phyloP scores from a whole-genome alignment of 2,888 invertebrate species.

The Lepidonotus clava region DNA sequence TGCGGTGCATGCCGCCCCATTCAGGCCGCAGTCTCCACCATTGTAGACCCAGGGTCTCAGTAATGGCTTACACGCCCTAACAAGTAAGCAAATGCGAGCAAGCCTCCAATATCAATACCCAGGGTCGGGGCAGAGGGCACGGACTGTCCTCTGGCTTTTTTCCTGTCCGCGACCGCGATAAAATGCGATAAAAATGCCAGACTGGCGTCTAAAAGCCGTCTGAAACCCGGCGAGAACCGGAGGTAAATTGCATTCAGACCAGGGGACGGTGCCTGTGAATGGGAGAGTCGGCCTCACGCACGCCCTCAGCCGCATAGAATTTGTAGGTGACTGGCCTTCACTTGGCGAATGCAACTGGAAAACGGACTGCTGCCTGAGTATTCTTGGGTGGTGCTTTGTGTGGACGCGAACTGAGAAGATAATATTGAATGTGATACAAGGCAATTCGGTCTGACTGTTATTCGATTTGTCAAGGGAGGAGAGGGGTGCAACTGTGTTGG shows the following conservation, averaged over 20 bases:
- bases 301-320: no score
- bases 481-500: background rate
- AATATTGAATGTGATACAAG: slow-evolving; percentile 53
- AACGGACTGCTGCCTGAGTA: slow-evolving; percentile 3
- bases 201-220: background rate
- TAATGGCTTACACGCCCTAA: background rate
- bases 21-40: background rate
- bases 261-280: no score
- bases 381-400: slow-evolving; percentile 18
- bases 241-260: slow-evolving; percentile 34
- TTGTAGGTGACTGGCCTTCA: no score
- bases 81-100: background rate
- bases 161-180: background rate
- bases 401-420: slow-evolving; percentile 31
- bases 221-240: slow-evolving; percentile 7
- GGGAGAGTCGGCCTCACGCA: no score
- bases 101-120: slow-evolving; percentile 22
- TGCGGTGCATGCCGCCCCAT: background rate
- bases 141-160: slow-evolving; percentile 8
- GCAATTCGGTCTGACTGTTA: slow-evolving; percentile 2
- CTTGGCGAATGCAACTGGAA: slow-evolving; percentile 25
- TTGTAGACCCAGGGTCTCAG: background rate
- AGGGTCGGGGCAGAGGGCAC: slow-evolving; percentile 19
- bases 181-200: slow-evolving; percentile 6
- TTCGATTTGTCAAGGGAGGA: background rate